These are phyloP conservation scores for Micropoecilia bifurca DNA, from an alignment of 2,797 vertebrate species.

Conservation along the genomic window DNA sequence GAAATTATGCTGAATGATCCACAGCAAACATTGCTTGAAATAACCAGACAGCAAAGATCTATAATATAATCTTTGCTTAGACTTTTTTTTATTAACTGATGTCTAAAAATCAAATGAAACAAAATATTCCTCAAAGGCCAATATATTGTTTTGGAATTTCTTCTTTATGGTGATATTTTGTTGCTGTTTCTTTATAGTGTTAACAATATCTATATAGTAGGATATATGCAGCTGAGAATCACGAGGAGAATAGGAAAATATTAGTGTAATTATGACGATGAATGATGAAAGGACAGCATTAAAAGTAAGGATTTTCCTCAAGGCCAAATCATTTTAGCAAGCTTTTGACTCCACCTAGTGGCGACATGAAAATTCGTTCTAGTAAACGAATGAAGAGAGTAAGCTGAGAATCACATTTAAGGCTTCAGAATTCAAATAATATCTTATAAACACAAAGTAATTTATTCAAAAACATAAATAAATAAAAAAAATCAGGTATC, in stretches of 20 bases:
- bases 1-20: slow-evolving; percentile 81
- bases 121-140: slow-evolving; percentile 15
- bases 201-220: not conserved
- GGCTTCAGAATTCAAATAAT: not conserved
- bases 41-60: slow-evolving; percentile 56
- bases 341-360: slow-evolving; percentile 75
- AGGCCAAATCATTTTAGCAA: slow-evolving; percentile 24
- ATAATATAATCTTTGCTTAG: slow-evolving; percentile 3
- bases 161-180: not conserved
- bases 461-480: not conserved
- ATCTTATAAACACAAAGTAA: not conserved
- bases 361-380: slow-evolving; percentile 5
- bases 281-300: not conserved
- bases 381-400: not conserved
- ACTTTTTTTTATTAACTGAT: slow-evolving; percentile 40
- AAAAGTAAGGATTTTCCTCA: not conserved
- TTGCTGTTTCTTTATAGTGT: not conserved
- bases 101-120: slow-evolving; percentile 33
- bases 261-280: not conserved
- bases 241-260: not conserved
- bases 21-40: slow-evolving; percentile 75
- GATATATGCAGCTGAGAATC: not conserved
- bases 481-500: not conserved
- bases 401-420: not conserved
- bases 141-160: slow-evolving; percentile 12